Evolutionary conservation across 2,113 vertebrate species (phyloP).

Genomic region (Chloropsis hardwickii): DNA sequence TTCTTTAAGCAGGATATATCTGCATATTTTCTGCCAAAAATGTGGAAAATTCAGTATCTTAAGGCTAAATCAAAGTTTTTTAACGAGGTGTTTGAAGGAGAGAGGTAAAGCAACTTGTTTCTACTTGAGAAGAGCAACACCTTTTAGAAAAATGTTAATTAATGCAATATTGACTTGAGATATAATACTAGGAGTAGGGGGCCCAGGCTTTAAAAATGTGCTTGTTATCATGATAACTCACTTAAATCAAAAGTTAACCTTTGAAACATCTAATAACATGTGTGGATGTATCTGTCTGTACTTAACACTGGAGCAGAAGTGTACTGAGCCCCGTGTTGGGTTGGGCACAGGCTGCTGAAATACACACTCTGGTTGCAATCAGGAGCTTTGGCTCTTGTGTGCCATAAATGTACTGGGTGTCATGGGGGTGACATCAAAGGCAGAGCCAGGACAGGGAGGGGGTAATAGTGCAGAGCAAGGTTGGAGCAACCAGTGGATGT

Average conservation of each 20-base stretch:
- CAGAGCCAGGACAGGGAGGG: not conserved
- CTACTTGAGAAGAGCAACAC: conserved; percentile 1
- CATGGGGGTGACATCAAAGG: rapidly evolving
- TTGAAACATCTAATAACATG: not conserved
- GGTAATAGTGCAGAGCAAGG: not conserved
- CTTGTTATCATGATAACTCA: not conserved
- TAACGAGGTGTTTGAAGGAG: not conserved
- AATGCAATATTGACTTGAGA: not conserved
- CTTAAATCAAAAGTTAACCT: not conserved
- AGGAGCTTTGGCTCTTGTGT: not conserved
- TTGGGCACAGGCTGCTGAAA: not conserved
- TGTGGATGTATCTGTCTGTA: not conserved
- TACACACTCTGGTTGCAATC: rapidly evolving
- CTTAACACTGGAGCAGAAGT: not conserved
- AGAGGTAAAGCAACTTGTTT: conserved; percentile 6
- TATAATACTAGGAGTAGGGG: not conserved
- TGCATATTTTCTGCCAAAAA: conserved; percentile 14
- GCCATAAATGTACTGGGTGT: not conserved
- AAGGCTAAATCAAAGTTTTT: conserved; percentile 1
- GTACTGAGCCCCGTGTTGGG: not conserved
- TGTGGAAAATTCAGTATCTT: not conserved
- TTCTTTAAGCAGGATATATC: not conserved
- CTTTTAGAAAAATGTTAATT: conserved; percentile 40
- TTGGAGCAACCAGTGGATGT: rapidly evolving
- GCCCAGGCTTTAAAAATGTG: not conserved